Conservation (phyloP, 2,113 vertebrate species). For the Phylloscopus trochilus region DNA sequence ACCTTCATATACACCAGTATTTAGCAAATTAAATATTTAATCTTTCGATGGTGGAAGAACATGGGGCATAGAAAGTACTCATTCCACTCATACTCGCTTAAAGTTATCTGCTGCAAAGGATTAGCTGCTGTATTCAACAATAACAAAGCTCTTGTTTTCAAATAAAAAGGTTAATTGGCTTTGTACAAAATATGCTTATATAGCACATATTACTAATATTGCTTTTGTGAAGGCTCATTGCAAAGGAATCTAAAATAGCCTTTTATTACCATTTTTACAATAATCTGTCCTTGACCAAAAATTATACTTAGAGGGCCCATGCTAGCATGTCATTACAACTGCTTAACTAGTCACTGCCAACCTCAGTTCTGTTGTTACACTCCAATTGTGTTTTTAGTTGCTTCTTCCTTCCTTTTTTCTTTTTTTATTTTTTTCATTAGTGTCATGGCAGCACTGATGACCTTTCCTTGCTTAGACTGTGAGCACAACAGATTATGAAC, state of each 20-base stretch:
- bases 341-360: slow-evolving; percentile 20
- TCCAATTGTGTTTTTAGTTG: not conserved
- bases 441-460: not conserved
- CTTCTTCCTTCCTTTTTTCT: not conserved
- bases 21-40: slow-evolving; percentile 71
- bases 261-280: slow-evolving; percentile 71
- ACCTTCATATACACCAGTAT: slow-evolving; percentile 36
- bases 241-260: slow-evolving; percentile 61
- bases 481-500: not conserved
- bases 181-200: slow-evolving; percentile 65
- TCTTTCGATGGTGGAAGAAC: slow-evolving; percentile 60
- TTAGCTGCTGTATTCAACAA: slow-evolving; percentile 67
- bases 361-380: not conserved
- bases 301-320: slow-evolving; percentile 32
- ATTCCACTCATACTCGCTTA: slow-evolving; percentile 46
- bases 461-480: not conserved
- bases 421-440: not conserved
- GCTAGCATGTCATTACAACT: slow-evolving; percentile 36
- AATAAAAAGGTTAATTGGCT: slow-evolving; percentile 78
- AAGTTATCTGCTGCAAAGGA: slow-evolving; percentile 69
- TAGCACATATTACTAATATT: slow-evolving; percentile 65
- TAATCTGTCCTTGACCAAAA: slow-evolving; percentile 71
- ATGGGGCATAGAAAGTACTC: slow-evolving; percentile 28
- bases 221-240: slow-evolving; percentile 62
- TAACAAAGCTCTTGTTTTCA: slow-evolving; percentile 71